Conservation (phyloP, 2,797 vertebrate species). For the Acanthurus tractus region DNA sequence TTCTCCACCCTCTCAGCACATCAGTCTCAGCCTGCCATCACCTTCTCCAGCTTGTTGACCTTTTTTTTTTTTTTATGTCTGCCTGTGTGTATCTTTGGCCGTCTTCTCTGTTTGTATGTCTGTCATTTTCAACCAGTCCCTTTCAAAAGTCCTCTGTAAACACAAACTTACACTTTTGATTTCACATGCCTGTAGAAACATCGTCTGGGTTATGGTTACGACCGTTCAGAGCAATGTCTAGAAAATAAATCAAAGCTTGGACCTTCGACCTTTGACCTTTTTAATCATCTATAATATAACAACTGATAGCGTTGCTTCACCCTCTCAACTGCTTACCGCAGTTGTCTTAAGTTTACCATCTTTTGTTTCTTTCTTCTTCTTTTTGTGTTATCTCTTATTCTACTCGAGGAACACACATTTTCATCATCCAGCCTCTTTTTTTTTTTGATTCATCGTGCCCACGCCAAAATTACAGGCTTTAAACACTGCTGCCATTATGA, state of each 20-base stretch:
- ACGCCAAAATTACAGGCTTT: background rate
- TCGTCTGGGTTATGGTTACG: background rate
- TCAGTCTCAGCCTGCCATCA: constrained; percentile 48
- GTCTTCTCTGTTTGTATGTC: background rate
- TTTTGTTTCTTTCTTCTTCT: constrained; percentile 7
- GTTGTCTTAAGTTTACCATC: background rate
- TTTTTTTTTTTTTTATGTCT: constrained; percentile 10
- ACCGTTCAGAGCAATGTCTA: background rate
- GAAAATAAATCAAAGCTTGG: background rate
- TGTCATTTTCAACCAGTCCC: background rate
- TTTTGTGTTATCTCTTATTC: background rate
- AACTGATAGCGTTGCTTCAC: background rate
- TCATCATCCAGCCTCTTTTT: constrained; percentile 22
- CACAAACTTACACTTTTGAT: background rate
- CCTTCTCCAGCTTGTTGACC: constrained; percentile 64
- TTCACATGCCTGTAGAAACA: background rate
- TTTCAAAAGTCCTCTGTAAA: constrained; percentile 1
- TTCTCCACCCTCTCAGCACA: constrained; percentile 59
- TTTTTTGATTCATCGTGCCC: background rate
- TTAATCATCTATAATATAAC: background rate
- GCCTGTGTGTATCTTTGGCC: background rate
- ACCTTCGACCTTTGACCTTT: background rate
- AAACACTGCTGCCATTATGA: background rate
- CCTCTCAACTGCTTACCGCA: background rate
- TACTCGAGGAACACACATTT: background rate